Conservation (phyloP, 2,113 vertebrate species). For the Engraulis encrasicolus region DNA sequence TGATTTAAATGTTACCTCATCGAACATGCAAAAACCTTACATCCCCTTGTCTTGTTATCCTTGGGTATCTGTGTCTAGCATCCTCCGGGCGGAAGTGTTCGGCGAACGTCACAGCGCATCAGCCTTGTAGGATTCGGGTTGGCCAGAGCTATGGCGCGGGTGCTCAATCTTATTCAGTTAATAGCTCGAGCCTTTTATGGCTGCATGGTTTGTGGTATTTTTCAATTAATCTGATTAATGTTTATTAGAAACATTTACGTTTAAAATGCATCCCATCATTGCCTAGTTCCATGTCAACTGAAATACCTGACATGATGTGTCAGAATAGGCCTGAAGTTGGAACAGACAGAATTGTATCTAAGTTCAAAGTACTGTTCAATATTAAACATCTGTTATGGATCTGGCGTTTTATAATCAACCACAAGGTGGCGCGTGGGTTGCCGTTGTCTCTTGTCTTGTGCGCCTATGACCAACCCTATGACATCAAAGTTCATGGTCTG, state of each 20-base stretch:
- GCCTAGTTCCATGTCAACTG: no score
- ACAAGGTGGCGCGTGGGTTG: not conserved
- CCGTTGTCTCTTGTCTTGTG: not conserved
- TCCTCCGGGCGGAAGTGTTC: conserved; percentile 14
- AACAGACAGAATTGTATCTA: no score
- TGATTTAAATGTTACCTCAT: not conserved
- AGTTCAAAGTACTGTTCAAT: not conserved
- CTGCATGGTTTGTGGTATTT: not conserved
- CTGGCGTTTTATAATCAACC: no score
- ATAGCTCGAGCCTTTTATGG: not conserved
- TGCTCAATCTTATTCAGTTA: not conserved
- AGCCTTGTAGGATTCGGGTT: not conserved
- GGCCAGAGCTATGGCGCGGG: not conserved
- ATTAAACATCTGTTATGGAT: no score
- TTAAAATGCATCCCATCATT: not conserved
- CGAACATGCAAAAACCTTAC: not conserved
- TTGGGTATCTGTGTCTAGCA: not conserved
- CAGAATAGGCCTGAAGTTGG: no score
- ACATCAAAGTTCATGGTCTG: no score
- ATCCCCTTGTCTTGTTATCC: not conserved
- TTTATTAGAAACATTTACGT: not conserved
- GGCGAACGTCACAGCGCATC: not conserved
- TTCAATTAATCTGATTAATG: not conserved
- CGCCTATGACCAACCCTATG: no score
- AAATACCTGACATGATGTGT: no score